Evolutionary conservation across 2,888 invertebrate genomes (phyloP).

Genomic region (Toxonevra muliebris): DNA sequence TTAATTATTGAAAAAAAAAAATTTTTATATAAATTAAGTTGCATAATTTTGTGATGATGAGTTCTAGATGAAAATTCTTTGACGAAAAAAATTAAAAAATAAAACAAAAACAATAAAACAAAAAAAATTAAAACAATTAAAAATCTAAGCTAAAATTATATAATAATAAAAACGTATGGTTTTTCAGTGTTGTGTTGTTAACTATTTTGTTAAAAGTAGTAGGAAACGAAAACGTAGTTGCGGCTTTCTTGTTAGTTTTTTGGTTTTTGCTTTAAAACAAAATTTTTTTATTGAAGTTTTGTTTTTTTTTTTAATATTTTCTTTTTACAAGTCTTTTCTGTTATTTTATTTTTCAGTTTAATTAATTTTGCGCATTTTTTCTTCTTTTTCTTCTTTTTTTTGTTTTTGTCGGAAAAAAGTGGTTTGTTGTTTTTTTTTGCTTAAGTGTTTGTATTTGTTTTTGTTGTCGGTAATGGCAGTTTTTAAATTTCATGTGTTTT

Average conservation of each 20-base stretch:
- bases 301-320: background rate
- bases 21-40: too few species aligned
- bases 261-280: background rate
- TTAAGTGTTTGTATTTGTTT: background rate
- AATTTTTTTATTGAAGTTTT: slow-evolving; percentile 3
- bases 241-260: slow-evolving; percentile 4
- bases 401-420: background rate
- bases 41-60: slow-evolving; percentile 1
- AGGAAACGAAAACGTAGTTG: slow-evolving; percentile 29
- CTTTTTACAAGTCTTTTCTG: too few species aligned
- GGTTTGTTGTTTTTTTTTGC: background rate
- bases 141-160: background rate
- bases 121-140: too few species aligned
- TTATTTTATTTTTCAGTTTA: too few species aligned
- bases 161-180: background rate
- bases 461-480: slow-evolving; percentile 12
- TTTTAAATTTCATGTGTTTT: slow-evolving; percentile 1
- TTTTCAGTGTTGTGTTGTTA: background rate
- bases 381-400: too few species aligned
- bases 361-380: background rate
- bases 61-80: too few species aligned
- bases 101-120: background rate
- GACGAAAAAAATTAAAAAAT: background rate
- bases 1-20: too few species aligned
- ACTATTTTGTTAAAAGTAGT: slow-evolving; percentile 9